These are phyloP conservation scores for Oscheius onirici DNA, from an alignment of 2,888 invertebrate genomes.

Conservation along the genomic window DNA sequence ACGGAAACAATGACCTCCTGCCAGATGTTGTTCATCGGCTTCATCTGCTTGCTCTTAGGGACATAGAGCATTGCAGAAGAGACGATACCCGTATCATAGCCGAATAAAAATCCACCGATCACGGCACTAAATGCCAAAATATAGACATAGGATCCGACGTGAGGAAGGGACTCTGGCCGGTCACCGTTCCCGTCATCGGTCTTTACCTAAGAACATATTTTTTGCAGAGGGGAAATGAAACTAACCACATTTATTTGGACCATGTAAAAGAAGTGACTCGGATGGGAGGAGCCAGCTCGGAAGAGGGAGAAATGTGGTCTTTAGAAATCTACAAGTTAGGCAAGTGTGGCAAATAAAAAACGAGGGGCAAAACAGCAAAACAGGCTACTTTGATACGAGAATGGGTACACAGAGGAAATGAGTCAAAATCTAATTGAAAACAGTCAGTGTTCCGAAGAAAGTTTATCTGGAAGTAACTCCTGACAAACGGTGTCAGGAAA, in stretches of 20 bases:
- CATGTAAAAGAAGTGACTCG: background rate
- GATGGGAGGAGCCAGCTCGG: background rate
- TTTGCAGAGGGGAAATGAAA: background rate
- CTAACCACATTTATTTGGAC: constrained; percentile 30
- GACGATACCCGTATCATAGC: constrained; percentile 77
- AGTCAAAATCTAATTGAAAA: no score
- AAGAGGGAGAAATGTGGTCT: no score
- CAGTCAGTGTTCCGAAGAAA: no score
- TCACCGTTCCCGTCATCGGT: constrained; percentile 38
- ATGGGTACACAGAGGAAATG: no score
- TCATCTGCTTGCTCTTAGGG: constrained; percentile 51
- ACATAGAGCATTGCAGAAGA: constrained; percentile 72
- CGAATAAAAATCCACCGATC: constrained; percentile 71
- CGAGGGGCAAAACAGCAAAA: no score
- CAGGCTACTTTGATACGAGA: no score
- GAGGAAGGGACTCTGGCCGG: constrained; percentile 39
- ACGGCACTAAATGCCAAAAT: constrained; percentile 57
- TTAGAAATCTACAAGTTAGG: no score
- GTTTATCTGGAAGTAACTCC: no score
- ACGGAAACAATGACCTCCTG: constrained; percentile 65
- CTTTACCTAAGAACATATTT: background rate
- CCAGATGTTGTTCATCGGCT: constrained; percentile 59
- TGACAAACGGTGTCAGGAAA: no score
- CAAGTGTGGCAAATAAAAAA: background rate
- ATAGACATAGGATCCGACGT: constrained; percentile 54